phyloP scores from a whole-genome alignment of 2,113 vertebrate genomes.

The Sylvia atricapilla region DNA sequence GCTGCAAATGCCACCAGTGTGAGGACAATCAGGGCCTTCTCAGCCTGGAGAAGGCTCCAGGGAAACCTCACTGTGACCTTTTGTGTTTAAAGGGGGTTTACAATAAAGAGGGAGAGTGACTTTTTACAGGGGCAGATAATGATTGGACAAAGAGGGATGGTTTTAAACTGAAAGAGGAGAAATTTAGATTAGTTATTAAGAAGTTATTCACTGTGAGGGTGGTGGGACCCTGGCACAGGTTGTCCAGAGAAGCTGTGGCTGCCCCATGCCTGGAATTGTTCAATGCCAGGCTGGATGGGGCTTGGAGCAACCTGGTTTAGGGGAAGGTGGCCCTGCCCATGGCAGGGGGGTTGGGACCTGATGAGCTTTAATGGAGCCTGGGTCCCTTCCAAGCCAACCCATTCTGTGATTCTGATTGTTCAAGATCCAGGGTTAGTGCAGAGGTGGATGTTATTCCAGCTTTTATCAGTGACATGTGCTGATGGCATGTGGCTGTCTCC shows the following conservation, averaged over 20 bases:
- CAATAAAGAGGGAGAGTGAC: background rate
- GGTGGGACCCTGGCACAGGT: background rate
- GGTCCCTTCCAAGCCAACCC: background rate
- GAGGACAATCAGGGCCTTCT: background rate
- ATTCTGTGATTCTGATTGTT: background rate
- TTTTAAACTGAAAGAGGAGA: background rate
- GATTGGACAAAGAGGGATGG: background rate
- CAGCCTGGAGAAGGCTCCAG: background rate
- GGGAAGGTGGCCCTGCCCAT: background rate
- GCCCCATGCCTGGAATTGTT: background rate
- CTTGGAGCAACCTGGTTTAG: rapidly evolving
- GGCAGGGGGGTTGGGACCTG: background rate
- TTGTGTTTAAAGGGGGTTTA: background rate
- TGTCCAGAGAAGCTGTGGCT: background rate
- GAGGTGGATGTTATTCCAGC: background rate
- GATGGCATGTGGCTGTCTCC: background rate
- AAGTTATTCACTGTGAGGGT: background rate
- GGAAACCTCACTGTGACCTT: background rate
- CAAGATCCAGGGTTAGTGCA: background rate
- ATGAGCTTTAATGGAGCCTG: background rate
- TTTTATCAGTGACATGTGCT: background rate
- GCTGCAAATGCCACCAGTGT: background rate
- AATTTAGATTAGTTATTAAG: background rate
- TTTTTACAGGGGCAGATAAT: background rate
- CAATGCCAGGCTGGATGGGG: background rate